Conservation (phyloP, 2,113 vertebrate genomes). For the Platichthys flesus region DNA sequence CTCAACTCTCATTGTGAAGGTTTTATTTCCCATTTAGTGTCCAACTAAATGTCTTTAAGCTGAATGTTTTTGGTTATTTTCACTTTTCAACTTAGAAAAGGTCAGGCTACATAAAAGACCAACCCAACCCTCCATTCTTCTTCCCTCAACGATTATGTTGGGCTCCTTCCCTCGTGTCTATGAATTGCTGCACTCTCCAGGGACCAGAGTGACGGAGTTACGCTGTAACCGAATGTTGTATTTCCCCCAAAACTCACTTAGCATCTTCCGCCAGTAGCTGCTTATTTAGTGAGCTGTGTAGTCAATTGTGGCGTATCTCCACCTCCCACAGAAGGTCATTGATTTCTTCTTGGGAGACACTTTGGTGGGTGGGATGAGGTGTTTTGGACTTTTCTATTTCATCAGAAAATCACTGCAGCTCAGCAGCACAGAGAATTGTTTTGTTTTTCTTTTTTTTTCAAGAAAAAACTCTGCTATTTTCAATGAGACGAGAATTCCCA, state of each 20-base stretch:
- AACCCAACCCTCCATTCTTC: not conserved
- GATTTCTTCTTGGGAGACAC: constrained; percentile 59
- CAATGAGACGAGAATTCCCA: not conserved
- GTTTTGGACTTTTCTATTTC: constrained; percentile 34
- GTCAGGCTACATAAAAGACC: not conserved
- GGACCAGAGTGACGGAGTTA: constrained; percentile 1
- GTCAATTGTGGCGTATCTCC: constrained; percentile 50
- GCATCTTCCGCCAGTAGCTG: constrained; percentile 41
- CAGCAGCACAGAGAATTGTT: constrained; percentile 3
- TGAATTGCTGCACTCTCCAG: constrained; percentile 22
- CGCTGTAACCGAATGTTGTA: constrained; percentile 18
- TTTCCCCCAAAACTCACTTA: constrained; percentile 37
- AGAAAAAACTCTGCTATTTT: constrained; percentile 13
- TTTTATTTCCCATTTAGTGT: not conserved
- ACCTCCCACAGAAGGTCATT: constrained; percentile 57
- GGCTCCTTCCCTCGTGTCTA: constrained; percentile 2
- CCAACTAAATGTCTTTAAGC: not conserved
- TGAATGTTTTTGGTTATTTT: not conserved
- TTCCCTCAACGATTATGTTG: not conserved
- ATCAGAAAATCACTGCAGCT: constrained; percentile 43
- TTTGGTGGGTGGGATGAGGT: not conserved
- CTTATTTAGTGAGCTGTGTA: constrained; percentile 51
- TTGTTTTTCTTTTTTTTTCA: not conserved
- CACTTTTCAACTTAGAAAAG: not conserved
- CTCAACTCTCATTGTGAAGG: not conserved